Conservation (phyloP, 64 coral and sea anemone genomes). For the Montipora foliosa region DNA sequence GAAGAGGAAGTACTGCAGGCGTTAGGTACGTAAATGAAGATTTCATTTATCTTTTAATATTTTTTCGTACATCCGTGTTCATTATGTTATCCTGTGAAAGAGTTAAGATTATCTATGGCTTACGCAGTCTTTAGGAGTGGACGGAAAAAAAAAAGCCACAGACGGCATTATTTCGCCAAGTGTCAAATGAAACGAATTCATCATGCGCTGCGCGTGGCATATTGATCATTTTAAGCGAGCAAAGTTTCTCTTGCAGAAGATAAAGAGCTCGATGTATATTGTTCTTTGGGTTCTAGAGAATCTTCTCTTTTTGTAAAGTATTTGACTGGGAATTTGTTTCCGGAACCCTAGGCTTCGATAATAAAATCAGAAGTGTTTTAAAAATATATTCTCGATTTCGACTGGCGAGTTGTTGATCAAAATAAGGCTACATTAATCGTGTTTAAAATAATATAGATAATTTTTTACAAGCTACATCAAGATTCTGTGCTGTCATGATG, state of each 20-base stretch:
- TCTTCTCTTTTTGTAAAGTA: background rate
- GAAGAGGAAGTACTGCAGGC: constrained; percentile 75
- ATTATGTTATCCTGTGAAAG: constrained; percentile 37
- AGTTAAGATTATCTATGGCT: constrained; percentile 10
- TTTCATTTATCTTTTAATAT: constrained; percentile 12
- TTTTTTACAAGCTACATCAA: too few species aligned
- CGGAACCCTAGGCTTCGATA: background rate
- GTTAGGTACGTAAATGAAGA: constrained; percentile 69
- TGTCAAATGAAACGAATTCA: constrained; percentile 17
- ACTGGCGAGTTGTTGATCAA: background rate
- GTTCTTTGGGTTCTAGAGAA: background rate
- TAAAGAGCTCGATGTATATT: background rate
- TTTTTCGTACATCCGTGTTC: background rate
- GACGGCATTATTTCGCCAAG: background rate
- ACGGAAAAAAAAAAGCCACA: background rate
- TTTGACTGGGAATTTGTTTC: background rate
- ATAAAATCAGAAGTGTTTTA: constrained; percentile 21
- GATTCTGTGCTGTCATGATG: too few species aligned
- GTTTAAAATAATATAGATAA: background rate
- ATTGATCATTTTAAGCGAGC: background rate
- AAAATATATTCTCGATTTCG: background rate
- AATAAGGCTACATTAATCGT: background rate
- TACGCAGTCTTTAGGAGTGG: background rate
- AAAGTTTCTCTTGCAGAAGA: background rate
- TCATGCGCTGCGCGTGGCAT: background rate